Evolutionary conservation across 1,140 invertebrate genomes (phyloP), one percentile per base, ranked within the genome.

Genomic region (Anadara kagoshimensis): DNA sequence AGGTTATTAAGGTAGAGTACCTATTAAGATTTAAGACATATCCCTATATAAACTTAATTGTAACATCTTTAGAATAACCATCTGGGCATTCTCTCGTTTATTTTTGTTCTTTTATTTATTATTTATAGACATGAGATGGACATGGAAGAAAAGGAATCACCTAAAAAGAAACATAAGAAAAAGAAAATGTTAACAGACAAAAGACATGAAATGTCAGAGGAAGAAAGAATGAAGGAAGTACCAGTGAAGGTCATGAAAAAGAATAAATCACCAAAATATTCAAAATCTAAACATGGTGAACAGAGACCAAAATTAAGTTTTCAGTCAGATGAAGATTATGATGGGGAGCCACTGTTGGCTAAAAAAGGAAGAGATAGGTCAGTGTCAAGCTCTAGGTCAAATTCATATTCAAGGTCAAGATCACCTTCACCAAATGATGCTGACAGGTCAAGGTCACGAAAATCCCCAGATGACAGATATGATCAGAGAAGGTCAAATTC

Each of bases 81-180:
- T 3, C 29, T 36, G 2, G 7, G 7, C 29, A 36, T 36, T 36
- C 29, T 36, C 29, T 7, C 29, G 7, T 36, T n/a, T n/a, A n/a
- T n/a, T n/a, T n/a, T n/a, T n/a, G n/a, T n/a, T n/a, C n/a, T n/a
- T 18, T 68, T 16, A 18, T 29, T n/a, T 20, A 18, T 41, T 5
- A 26, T 7, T 69, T 20, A 47, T 72, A 10, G 45, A 72, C 59
- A 41, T 65, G 57, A 65, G 53, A 76, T 66, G 66, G 66, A 11
- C 54, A 22, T n/a, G 68, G 29, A 36, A 36, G 29, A 80, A 26
- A 65, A 75, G 57, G 62, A 65, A 14, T 26, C 58, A 14, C 68
- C 69, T n/a, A 75, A 76, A 53, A 78, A 75, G 44, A 78, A 81
- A 45, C 76, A 81, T 59, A 81, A 81, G 71, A 81, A 81, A 56